These are phyloP conservation scores for Leucophora obtusa DNA, from an alignment of 2,888 invertebrate species.

Conservation along the genomic window DNA sequence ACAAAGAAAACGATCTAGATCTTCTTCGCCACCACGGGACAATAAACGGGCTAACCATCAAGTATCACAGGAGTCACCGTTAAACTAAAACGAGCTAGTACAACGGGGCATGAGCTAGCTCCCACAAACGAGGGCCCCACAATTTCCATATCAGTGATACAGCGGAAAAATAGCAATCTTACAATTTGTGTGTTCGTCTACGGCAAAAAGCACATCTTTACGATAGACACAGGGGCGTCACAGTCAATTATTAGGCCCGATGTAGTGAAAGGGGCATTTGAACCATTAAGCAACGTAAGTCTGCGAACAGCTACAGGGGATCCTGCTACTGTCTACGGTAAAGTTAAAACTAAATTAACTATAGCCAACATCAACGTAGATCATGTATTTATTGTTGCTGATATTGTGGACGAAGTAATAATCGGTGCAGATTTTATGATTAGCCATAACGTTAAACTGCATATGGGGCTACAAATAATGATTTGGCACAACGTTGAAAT, in stretches of 20 bases:
- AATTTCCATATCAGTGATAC: not conserved
- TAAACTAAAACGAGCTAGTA: constrained; percentile 2
- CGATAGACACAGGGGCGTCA: too few relatives aligned
- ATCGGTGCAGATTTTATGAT: constrained; percentile 5
- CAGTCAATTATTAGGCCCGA: not conserved
- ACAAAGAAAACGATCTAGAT: not conserved
- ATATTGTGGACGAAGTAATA: constrained; percentile 9
- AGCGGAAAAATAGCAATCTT: not conserved
- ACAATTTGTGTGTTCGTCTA: not conserved
- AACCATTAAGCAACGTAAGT: too few relatives aligned
- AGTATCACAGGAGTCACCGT: not conserved
- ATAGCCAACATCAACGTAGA: not conserved
- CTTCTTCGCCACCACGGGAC: too few relatives aligned
- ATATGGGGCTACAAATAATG: too few relatives aligned
- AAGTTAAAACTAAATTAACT: too few relatives aligned
- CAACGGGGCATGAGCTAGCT: not conserved
- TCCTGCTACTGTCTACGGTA: too few relatives aligned
- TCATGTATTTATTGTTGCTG: constrained; percentile 49
- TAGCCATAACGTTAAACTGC: too few relatives aligned
- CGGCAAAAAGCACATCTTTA: too few relatives aligned
- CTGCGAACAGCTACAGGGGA: too few relatives aligned
- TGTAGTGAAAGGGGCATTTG: not conserved
- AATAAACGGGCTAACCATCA: not conserved
- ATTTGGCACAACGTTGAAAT: too few relatives aligned
- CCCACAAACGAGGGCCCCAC: not conserved